Evolutionary conservation across 1,140 invertebrate species (phyloP).

Genomic region (Drosophila tropicalis): DNA sequence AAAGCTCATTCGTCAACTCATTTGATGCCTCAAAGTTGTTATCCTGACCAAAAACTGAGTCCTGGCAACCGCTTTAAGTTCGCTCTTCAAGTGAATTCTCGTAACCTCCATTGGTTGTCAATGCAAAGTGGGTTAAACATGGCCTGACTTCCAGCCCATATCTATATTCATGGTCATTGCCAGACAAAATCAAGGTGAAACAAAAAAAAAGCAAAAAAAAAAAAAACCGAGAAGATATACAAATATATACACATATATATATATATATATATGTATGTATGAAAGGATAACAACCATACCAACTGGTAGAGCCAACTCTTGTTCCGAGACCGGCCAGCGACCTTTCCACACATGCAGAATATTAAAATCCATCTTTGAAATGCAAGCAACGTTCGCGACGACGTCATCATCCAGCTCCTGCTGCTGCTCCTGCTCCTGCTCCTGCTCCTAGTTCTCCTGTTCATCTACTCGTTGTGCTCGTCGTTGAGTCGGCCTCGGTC

Average conservation of each 20-base stretch:
- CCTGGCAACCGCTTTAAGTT: neutral
- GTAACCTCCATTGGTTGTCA: conserved; percentile 35
- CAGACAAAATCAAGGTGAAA: conserved; percentile 75
- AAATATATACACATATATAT: neutral
- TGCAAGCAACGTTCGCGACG: conserved; percentile 70
- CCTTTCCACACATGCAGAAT: conserved; percentile 81
- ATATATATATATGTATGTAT: neutral
- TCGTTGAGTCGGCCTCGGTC: conserved; percentile 2
- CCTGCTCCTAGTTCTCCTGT: neutral
- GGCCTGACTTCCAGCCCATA: conserved; percentile 44
- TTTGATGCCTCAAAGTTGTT: neutral
- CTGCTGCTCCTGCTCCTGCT: neutral
- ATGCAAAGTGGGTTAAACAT: conserved; percentile 76
- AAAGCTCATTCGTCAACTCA: conserved; percentile 9
- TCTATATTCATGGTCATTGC: conserved; percentile 78
- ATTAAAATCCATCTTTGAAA: conserved; percentile 81
- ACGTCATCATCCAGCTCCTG: conserved; percentile 58
- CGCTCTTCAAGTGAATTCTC: neutral
- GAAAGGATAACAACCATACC: conserved; percentile 50
- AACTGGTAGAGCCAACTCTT: conserved; percentile 30
- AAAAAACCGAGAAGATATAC: conserved; percentile 14
- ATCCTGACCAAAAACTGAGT: too few species aligned
- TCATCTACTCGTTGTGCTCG: conserved; percentile 1
- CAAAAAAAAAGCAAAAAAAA: conserved; percentile 48
- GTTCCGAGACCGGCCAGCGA: conserved; percentile 67